Evolutionary conservation across 2,113 vertebrate species (phyloP).

Genomic region (Caranx ignobilis): DNA sequence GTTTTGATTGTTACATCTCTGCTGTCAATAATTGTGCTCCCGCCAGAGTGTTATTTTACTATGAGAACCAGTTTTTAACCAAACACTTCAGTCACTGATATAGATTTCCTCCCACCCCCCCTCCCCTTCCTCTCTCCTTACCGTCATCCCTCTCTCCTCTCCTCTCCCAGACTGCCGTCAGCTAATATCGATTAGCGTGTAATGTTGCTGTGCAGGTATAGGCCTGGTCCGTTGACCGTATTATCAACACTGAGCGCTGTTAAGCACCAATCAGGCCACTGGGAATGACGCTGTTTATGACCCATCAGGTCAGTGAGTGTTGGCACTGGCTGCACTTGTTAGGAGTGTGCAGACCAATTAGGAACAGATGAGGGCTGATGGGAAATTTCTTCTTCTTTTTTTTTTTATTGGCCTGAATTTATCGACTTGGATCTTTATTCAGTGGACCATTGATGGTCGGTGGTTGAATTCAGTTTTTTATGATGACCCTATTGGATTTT

Average conservation of each 20-base stretch:
- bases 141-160: conserved; percentile 16
- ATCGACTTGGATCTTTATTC: conserved; percentile 29
- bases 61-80: conserved; percentile 25
- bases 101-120: conserved; percentile 12
- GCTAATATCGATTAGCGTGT: conserved; percentile 56
- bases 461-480: not conserved
- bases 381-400: conserved; percentile 13
- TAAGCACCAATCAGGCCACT: conserved; percentile 42
- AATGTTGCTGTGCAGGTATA: conserved; percentile 43
- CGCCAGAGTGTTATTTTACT: conserved; percentile 28
- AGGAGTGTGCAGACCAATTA: not conserved
- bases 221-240: conserved; percentile 16
- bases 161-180: conserved; percentile 12
- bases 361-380: conserved; percentile 2
- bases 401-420: conserved; percentile 4
- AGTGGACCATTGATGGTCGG: conserved; percentile 23
- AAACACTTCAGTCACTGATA: conserved; percentile 20
- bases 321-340: conserved; percentile 10
- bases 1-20: conserved; percentile 31
- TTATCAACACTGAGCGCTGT: conserved; percentile 34
- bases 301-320: conserved; percentile 5
- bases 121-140: not conserved
- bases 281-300: conserved; percentile 33
- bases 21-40: conserved; percentile 37
- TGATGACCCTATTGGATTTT: not conserved